phyloP scores from a whole-genome alignment of 2,797 vertebrate genomes.

The Meriones psammophilus region DNA sequence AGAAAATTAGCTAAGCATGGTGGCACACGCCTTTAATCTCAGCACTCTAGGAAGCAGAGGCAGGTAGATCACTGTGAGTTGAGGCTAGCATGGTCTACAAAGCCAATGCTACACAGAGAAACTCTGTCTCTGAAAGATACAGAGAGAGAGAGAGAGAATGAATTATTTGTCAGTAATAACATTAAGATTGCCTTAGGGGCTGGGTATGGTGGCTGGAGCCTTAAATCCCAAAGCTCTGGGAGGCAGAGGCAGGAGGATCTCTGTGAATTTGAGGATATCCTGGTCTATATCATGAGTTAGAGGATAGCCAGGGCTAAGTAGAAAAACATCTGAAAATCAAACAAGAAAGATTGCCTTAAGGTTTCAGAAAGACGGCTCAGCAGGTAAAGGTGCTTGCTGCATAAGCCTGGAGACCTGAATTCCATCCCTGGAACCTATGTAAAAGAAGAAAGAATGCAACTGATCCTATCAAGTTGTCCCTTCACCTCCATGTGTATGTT shows the following conservation, averaged over 20 bases:
- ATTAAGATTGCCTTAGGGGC: constrained; percentile 62
- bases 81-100: too few relatives aligned
- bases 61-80: too few relatives aligned
- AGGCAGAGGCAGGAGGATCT: background rate
- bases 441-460: background rate
- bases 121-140: background rate
- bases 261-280: background rate
- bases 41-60: too few relatives aligned
- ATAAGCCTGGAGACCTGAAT: background rate
- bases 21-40: too few relatives aligned
- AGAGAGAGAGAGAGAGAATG: constrained; percentile 4
- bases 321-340: background rate
- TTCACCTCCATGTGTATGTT: too few relatives aligned
- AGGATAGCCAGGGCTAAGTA: background rate
- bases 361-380: background rate
- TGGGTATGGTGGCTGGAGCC: background rate
- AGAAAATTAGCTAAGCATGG: too few relatives aligned
- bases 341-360: constrained; percentile 47
- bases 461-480: background rate
- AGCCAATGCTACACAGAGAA: too few relatives aligned
- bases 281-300: background rate
- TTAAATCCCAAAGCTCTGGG: background rate
- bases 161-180: constrained; percentile 71
- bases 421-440: background rate
- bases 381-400: background rate